Conservation (phyloP, 2,113 vertebrate species). For the Dromas ardeola region DNA sequence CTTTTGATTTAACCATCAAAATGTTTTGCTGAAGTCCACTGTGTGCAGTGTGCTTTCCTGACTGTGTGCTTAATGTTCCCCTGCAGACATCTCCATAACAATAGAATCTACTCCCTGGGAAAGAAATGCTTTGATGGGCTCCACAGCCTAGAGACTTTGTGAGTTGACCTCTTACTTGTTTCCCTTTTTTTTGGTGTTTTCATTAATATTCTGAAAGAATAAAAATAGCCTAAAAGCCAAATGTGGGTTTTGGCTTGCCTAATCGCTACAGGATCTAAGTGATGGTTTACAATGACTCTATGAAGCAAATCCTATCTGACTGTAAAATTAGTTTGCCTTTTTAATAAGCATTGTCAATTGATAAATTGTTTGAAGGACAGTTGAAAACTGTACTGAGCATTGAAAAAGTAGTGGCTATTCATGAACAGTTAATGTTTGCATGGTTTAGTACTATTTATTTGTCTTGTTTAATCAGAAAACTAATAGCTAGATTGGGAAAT, state of each 20-base stretch:
- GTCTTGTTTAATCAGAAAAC: background rate
- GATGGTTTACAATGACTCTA: slow-evolving; percentile 48
- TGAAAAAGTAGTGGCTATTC: background rate
- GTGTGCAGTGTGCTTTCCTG: slow-evolving; percentile 50
- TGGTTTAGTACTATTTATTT: background rate
- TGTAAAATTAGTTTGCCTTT: slow-evolving; percentile 20
- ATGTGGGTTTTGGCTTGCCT: slow-evolving; percentile 62
- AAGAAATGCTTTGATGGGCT: slow-evolving; percentile 88
- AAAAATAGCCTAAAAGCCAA: slow-evolving; percentile 71
- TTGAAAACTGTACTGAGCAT: background rate
- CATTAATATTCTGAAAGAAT: slow-evolving; percentile 77
- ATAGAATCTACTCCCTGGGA: slow-evolving; percentile 87
- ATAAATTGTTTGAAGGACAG: slow-evolving; percentile 9
- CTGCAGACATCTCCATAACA: slow-evolving; percentile 89
- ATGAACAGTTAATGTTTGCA: background rate
- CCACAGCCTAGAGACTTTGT: slow-evolving; percentile 88
- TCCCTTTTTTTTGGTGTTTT: slow-evolving; percentile 73
- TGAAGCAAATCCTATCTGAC: slow-evolving; percentile 26
- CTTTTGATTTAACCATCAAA: slow-evolving; percentile 62
- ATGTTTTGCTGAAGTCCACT: slow-evolving; percentile 43
- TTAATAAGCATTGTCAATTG: background rate
- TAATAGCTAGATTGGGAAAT: background rate
- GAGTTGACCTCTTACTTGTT: slow-evolving; percentile 86
- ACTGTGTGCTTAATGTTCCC: slow-evolving; percentile 71
- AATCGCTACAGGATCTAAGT: slow-evolving; percentile 56